These are phyloP conservation scores for Thalassoma bifasciatum DNA, from an alignment of 2,113 vertebrate genomes.

Conservation along the genomic window DNA sequence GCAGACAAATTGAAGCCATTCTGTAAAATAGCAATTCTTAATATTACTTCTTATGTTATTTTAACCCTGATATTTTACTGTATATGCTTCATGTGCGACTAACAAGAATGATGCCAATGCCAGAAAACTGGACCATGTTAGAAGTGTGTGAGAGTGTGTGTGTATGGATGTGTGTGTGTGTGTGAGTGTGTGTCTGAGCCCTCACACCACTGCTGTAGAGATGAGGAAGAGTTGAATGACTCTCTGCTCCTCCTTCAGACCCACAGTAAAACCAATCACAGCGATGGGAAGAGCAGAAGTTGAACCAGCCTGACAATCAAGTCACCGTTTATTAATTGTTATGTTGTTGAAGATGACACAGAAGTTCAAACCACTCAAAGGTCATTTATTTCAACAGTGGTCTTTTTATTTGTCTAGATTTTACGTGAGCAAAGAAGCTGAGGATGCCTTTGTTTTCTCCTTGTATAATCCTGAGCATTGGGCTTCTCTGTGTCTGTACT, in stretches of 20 bases:
- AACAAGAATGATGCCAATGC: conserved; percentile 66
- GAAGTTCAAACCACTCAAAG: conserved; percentile 6
- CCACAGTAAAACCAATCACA: conserved; percentile 19
- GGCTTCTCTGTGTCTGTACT: background rate
- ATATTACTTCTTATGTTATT: conserved; percentile 62
- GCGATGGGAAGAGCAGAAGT: conserved; percentile 4
- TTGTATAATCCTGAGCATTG: background rate
- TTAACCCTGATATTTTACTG: conserved; percentile 65
- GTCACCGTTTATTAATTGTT: background rate
- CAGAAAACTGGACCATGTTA: conserved; percentile 47
- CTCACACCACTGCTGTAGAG: conserved; percentile 53
- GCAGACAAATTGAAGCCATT: conserved; percentile 25
- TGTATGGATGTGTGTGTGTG: background rate
- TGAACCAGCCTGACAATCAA: conserved; percentile 64
- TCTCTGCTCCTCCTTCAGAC: background rate
- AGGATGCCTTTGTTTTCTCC: too few species aligned
- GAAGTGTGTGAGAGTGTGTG: conserved; percentile 14
- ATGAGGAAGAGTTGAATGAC: conserved; percentile 15
- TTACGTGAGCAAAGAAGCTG: background rate
- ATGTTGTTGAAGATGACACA: conserved; percentile 1
- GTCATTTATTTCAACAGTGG: conserved; percentile 4
- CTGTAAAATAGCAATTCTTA: conserved; percentile 59
- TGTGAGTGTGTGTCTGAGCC: conserved; percentile 19
- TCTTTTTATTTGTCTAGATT: conserved; percentile 4
- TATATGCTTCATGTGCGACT: conserved; percentile 66